Base-by-base conservation (phyloP, 2,113 vertebrate species). In the Paralichthys olivaceus region DNA sequence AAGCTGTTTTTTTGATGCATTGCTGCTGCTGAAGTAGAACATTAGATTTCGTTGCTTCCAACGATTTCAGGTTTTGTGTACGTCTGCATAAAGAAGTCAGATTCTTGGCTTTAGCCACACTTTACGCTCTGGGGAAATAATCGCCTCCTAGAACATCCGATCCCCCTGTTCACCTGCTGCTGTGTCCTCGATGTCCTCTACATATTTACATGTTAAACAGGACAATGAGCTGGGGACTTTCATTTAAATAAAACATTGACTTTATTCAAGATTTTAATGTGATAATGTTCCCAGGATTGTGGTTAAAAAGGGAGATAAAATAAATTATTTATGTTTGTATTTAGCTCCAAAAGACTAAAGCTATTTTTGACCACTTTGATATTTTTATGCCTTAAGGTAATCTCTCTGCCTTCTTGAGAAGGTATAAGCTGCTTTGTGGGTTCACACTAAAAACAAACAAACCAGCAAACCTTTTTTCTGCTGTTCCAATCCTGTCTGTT, bases 391-490 rank as follows among this genome's bases (percentile, higher is more conserved):
- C 26, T 49, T 66, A 25, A 15, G 15, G 5, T 53, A 53, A 53
- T 53, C 49, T 53, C 49, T 9, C 7, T 53, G 47, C 1, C 4
- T 53, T 53, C 13, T n/a, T 7, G 19, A n/a, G 20, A n/a, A 22
- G 7, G 34, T 13, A 45, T 72, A 69, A 72, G 59, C 67, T 81
- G 54, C 72, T 82, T 70, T 79, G 26, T 67, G 40, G 12, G 49
- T 70, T 68, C 51, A 71, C 56, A 34, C 17, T 22, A 26, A 29
- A 49, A 69, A 9, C 49, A 22, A 58, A 57, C 43, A 77, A 69
- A 55, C 7, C 28, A 54, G 15, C 43, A 45, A 45, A 45, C 17
- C 17, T 19, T 47, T 47, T 47, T 19, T 19, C 45, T 19, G 45
- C 17, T 6, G 55, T 43, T 79, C 19, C 40, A 55, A 2, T 57